Evolutionary conservation across 1,140 invertebrate genomes (phyloP).

Genomic region (Heliconius himera): DNA sequence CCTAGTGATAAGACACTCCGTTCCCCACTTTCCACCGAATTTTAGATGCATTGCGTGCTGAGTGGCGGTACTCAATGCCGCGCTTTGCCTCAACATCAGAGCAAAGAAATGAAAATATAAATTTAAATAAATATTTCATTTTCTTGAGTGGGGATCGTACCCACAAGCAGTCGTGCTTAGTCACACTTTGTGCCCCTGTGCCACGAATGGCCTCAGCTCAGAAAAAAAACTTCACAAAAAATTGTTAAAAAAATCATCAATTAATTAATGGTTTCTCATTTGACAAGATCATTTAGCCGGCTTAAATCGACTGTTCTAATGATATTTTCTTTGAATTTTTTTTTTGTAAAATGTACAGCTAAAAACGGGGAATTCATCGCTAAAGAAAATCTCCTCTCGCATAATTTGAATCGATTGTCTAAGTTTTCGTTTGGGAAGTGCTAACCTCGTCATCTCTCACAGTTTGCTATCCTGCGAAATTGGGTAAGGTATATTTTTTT

Average conservation of each 20-base stretch:
- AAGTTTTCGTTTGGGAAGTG: conserved; percentile 33
- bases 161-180: too few species aligned
- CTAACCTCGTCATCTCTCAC: conserved; percentile 24
- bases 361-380: neutral
- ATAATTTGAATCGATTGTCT: conserved; percentile 37
- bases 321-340: neutral
- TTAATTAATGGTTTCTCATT: neutral
- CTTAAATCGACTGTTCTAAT: neutral
- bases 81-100: too few species aligned
- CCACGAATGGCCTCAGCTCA: too few species aligned
- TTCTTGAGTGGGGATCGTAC: too few species aligned
- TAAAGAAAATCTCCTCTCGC: conserved; percentile 20
- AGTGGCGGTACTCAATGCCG: too few species aligned
- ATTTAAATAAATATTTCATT: too few species aligned
- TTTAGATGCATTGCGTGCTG: too few species aligned
- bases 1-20: too few species aligned
- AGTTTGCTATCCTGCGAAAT: conserved; percentile 24
- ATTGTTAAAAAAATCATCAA: neutral
- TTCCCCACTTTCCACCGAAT: too few species aligned
- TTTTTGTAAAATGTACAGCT: neutral
- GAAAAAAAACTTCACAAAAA: neutral
- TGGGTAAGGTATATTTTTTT: conserved; percentile 20
- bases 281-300: neutral
- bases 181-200: too few species aligned
- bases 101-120: too few species aligned